Evolutionary conservation across 2,888 invertebrate genomes (phyloP), one percentile per base, ranked within the genome.

Genomic region (Sinodicranocentrus sp.): DNA sequence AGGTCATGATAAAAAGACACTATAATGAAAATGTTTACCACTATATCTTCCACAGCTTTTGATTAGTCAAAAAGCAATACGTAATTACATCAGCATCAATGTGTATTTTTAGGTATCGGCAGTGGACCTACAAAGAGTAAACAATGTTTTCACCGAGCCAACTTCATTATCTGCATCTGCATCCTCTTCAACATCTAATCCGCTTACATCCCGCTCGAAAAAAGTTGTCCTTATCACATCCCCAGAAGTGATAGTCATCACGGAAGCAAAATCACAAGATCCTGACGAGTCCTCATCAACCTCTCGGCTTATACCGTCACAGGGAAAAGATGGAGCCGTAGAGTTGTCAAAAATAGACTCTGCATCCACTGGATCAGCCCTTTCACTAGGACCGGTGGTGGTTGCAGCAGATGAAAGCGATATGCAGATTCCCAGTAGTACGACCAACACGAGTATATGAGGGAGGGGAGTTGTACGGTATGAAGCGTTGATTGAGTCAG

Each of bases 101-200:
- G 59, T 3, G 25, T 59, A 3, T 59, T 67, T 44, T 39, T 67
- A 67, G 67, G 28, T 75, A 75, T 52, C 75, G 75, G 26, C 75
- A 75, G 57, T 75, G 75, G 75, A 25, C 26, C 19, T 75, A 75
- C 75, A 75, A 75, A 57, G 75, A 75, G 75, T 75, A 25, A 52
- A 52, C 28, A 23, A 25, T 8, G 25, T 19, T 26, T 3, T 5
- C 43, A 73, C 10, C 61, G 43, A 39, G 2, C 33, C 33, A 19
- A 10, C 33, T 33, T 23, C 43, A 43, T 15, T 25, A 6, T 67
- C 43, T 39, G 28, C 63, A 63, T 63, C 33, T 33, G 33, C 63
- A 8, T 28, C 59, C 2, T 23, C 59, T 13, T 6, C 57, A n/a
- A 13, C 52, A 2, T 19, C 28, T 21, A 33, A 57, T 1, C 26